Evolutionary conservation across 2,888 invertebrate species (phyloP).

Genomic region (Dasypolia templi): DNA sequence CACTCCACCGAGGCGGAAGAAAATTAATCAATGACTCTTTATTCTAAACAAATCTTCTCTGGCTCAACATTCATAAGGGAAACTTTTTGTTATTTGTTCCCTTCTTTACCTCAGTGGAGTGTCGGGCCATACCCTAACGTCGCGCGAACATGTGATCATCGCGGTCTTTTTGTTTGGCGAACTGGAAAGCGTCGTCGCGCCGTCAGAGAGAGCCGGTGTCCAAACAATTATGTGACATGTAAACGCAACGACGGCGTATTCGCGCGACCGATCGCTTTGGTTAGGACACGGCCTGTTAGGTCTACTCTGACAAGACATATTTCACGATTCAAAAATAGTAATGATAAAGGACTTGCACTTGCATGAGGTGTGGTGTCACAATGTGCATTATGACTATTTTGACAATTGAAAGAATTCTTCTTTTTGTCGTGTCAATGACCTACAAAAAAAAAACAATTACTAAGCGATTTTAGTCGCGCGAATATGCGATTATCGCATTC

Average conservation of each 20-base stretch:
- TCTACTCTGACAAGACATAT: no score
- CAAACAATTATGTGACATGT: no score
- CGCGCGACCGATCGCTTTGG: neutral
- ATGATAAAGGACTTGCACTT: neutral
- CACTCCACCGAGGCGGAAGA: neutral
- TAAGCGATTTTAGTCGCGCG: neutral
- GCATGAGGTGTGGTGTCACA: no score
- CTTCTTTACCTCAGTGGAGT: neutral
- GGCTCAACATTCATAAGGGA: neutral
- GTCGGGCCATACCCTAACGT: neutral
- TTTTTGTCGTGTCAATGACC: neutral
- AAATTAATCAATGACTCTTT: no score
- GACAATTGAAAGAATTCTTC: neutral
- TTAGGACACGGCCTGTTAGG: no score
- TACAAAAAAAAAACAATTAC: neutral
- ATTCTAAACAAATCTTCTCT: no score
- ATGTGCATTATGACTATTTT: neutral
- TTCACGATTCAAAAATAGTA: neutral
- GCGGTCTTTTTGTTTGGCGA: neutral
- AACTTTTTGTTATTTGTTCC: neutral
- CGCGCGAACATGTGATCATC: neutral
- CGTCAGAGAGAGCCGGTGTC: no score
- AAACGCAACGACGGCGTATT: neutral
- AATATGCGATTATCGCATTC: neutral
- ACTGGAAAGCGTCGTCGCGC: neutral